phyloP scores from a whole-genome alignment of 2,797 vertebrate genomes.

The Oophaga sylvatica region DNA sequence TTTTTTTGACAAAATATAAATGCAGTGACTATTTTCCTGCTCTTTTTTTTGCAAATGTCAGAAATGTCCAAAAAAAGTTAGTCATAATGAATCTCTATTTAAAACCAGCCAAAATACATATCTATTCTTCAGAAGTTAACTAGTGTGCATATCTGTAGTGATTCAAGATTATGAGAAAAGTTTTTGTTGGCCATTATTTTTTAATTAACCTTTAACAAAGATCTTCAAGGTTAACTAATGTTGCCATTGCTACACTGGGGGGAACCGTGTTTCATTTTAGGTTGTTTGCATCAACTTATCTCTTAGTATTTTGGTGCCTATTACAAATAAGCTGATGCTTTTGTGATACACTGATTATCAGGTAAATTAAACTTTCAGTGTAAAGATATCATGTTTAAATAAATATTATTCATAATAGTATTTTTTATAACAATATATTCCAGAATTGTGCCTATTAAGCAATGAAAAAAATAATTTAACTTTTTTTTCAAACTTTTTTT shows the following conservation, averaged over 20 bases:
- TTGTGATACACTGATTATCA: not conserved
- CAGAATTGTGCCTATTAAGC: not conserved
- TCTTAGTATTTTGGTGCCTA: not conserved
- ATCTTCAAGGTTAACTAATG: not conserved
- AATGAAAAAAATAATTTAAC: not conserved
- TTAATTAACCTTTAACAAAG: not conserved
- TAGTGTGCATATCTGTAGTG: not conserved
- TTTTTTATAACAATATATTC: not conserved
- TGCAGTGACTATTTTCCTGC: not conserved
- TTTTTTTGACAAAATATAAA: not conserved
- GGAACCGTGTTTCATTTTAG: not conserved
- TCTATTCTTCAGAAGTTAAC: not conserved
- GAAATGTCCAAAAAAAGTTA: not conserved
- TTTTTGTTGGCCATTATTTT: not conserved
- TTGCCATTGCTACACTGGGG: not conserved
- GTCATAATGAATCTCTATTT: not conserved
- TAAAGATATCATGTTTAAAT: too few relatives aligned
- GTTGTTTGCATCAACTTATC: not conserved
- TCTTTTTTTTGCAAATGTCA: not conserved
- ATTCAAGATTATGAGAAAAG: not conserved
- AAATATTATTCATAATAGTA: too few relatives aligned
- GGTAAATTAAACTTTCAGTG: too few relatives aligned
- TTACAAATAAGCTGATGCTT: not conserved
- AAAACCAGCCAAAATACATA: not conserved
- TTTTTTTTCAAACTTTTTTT: not conserved